Evolutionary conservation across 2,797 vertebrate species (phyloP).

Genomic region (Leuciscus waleckii): DNA sequence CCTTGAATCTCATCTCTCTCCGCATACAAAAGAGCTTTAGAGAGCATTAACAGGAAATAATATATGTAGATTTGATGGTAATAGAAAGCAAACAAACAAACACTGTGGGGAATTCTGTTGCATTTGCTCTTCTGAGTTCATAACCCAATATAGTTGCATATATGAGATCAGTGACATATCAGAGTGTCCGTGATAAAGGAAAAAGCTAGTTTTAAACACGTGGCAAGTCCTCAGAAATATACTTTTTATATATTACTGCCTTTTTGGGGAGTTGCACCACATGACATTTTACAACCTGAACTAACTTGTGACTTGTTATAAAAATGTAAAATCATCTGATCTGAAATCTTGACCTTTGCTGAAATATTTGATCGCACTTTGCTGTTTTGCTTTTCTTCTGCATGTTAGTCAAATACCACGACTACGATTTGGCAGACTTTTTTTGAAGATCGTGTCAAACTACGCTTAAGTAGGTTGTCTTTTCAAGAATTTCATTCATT

Average conservation of each 20-base stretch:
- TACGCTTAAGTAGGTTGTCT: not conserved
- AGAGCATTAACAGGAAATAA: not conserved
- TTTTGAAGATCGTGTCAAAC: not conserved
- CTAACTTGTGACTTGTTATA: not conserved
- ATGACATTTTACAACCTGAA: not conserved
- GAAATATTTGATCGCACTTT: too few species aligned
- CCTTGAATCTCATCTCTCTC: not conserved
- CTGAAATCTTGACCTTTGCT: not conserved
- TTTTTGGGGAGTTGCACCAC: not conserved
- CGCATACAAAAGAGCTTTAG: slow-evolving; percentile 23
- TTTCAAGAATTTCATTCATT: not conserved
- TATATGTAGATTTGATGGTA: not conserved
- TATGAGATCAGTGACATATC: not conserved
- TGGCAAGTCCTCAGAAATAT: not conserved
- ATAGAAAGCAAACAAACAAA: slow-evolving; percentile 28
- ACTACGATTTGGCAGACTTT: not conserved
- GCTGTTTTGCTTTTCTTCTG: not conserved
- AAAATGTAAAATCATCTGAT: not conserved
- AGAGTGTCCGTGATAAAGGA: not conserved
- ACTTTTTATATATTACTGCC: not conserved
- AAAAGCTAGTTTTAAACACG: not conserved
- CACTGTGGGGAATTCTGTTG: not conserved
- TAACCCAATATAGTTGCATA: not conserved
- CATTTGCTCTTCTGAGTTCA: not conserved
- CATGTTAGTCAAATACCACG: not conserved